A percentile compares a stretch with the other conserved stretches of the same genome.
Evolutionary conservation across 2,888 invertebrate genomes (phyloP).

Genomic region (Athripsodes cinereus): DNA sequence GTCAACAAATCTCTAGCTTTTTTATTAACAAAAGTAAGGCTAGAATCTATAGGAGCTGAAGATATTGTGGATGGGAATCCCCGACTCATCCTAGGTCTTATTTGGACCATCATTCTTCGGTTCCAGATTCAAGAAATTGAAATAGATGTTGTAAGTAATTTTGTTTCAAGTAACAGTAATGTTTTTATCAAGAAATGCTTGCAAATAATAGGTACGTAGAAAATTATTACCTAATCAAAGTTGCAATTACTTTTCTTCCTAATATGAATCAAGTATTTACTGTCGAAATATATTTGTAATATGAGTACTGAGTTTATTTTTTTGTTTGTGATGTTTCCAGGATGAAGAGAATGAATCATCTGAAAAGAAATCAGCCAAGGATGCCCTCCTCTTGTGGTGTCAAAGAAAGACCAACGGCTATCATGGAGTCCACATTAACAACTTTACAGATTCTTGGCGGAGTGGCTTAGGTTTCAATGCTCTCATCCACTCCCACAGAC

Average conservation of each 20-base stretch:
- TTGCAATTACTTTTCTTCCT: no score
- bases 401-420: constrained; percentile 97
- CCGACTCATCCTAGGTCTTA: constrained; percentile 91
- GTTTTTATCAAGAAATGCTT: no score
- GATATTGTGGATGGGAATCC: constrained; percentile 99
- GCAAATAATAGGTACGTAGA: no score
- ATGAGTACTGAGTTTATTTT: neutral
- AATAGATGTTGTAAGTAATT: constrained; percentile 79
- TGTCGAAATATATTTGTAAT: no score
- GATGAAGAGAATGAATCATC: constrained; percentile 95
- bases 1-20: constrained; percentile 96
- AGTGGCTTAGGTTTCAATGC: constrained; percentile 97
- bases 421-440: constrained; percentile 79
- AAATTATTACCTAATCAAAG: no score
- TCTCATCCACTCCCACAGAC: constrained; percentile 94
- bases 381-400: constrained; percentile 96
- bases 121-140: constrained; percentile 99
- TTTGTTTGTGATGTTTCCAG: neutral
- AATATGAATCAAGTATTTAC: no score
- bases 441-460: constrained; percentile 92
- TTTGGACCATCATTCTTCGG: constrained; percentile 98
- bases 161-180: no score
- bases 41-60: constrained; percentile 98
- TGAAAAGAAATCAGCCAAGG: constrained; percentile 98
- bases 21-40: constrained; percentile 80